phyloP scores from a whole-genome alignment of 2,797 vertebrate species.

The Orientallactaga sibirica region DNA sequence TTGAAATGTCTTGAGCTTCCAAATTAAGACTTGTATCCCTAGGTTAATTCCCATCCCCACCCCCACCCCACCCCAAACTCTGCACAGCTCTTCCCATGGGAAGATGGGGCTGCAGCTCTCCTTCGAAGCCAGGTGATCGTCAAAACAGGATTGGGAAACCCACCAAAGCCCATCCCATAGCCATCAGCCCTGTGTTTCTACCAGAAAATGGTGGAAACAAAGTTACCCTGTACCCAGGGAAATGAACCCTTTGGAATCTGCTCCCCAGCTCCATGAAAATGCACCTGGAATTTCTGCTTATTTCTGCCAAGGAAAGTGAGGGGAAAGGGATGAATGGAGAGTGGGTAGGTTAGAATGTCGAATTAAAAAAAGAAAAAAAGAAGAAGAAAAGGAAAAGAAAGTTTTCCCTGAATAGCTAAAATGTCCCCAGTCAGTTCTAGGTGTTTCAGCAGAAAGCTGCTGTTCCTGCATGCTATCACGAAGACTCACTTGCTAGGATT shows the following conservation, averaged over 20 bases:
- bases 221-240: background rate
- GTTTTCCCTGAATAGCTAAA: no score
- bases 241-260: background rate
- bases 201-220: background rate
- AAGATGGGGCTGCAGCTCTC: background rate
- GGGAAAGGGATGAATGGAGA: background rate
- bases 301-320: background rate
- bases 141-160: background rate
- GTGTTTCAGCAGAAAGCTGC: background rate
- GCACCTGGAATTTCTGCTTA: background rate
- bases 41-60: no score
- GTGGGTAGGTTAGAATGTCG: background rate
- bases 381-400: no score
- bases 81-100: background rate
- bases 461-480: background rate
- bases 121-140: background rate
- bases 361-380: background rate
- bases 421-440: background rate
- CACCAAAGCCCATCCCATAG: background rate
- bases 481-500: background rate
- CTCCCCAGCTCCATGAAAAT: background rate
- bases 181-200: background rate
- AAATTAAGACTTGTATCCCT: background rate
- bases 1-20: constrained; percentile 35
- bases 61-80: background rate